These are phyloP conservation scores for Eubasilissa splendida DNA, from an alignment of 2,888 invertebrate species.

Conservation along the genomic window DNA sequence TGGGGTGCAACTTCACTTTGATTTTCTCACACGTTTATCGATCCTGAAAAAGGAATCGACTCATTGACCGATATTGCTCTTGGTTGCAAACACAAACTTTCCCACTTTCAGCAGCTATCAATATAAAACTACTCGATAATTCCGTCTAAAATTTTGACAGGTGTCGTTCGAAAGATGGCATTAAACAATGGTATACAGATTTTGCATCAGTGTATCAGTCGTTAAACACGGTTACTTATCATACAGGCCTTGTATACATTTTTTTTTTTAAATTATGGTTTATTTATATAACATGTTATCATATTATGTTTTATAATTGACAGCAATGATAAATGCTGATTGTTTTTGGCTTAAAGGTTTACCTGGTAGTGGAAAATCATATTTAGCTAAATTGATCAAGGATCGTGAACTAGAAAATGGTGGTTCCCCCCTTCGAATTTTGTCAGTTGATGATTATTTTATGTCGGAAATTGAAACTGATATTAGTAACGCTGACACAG, in stretches of 20 bases:
- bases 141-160: too few relatives aligned
- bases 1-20: too few relatives aligned
- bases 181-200: too few relatives aligned
- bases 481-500: constrained; percentile 79
- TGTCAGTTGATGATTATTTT: constrained; percentile 97
- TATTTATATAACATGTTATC: background rate
- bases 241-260: background rate
- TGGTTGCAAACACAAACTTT: too few relatives aligned
- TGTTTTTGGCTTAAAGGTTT: constrained; percentile 71
- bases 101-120: too few relatives aligned
- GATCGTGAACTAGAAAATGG: constrained; percentile 87
- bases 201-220: too few relatives aligned
- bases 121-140: too few relatives aligned
- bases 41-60: too few relatives aligned
- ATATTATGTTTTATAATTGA: background rate
- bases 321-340: background rate
- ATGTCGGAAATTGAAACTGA: constrained; percentile 88
- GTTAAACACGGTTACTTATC: too few relatives aligned
- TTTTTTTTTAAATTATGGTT: background rate
- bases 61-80: too few relatives aligned
- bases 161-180: too few relatives aligned
- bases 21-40: too few relatives aligned
- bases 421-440: constrained; percentile 90
- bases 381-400: constrained; percentile 90
- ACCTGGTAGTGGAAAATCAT: constrained; percentile 96